Base-by-base conservation (phyloP, 2,888 invertebrate genomes). In the Phalera bucephala region DNA sequence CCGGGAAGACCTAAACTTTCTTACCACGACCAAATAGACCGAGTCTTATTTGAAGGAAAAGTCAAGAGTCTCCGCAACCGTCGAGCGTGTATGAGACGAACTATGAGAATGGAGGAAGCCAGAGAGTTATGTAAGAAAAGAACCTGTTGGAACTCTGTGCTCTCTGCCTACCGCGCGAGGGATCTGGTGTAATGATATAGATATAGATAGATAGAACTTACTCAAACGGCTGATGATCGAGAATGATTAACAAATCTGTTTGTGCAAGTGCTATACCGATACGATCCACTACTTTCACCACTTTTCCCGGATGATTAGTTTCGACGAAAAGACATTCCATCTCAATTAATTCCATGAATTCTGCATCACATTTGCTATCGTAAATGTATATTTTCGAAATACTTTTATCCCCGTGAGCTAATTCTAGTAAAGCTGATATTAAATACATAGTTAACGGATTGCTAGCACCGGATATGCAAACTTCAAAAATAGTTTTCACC, bases 231-330 rank as follows among this genome's bases (percentile, higher is more conserved):
- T 68, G 74, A 63, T 91, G 85, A 49, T 91, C 91, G 30, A 91
- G 52, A 31, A 91, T 62, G 33, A 93, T 89, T 6, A 92, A 57
- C 37, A 92, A 61, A 64, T 92, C 91, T 10, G 88, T 80, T 37
- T 83, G 63, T 5, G 78, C 71, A 2, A 92, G 66, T 10, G 85
- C 91, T 11, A 81, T 62, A 11, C 90, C 83, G 51, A 91, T 64
- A 64, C 75, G 84, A 1, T 80, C 66, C 7, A 89, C 72, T 36
- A 80, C 68, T 67, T 77, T 80, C 0, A 87, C 79, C 9, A 80
- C 68, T 65, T 70, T 84, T 13, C 64, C 58, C 4, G 78, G 57
- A 45, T 67, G 45, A 38, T 71, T 58, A 3, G 74, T 72, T 10
- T 45, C 58, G 30, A 84, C 52, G 33, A 66, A 85, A 38, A 59